These are phyloP conservation scores for Aurelia sp. DNA, from an alignment of 30 jellyfish, hydroid and myxozoan species.

Conservation along the genomic window DNA sequence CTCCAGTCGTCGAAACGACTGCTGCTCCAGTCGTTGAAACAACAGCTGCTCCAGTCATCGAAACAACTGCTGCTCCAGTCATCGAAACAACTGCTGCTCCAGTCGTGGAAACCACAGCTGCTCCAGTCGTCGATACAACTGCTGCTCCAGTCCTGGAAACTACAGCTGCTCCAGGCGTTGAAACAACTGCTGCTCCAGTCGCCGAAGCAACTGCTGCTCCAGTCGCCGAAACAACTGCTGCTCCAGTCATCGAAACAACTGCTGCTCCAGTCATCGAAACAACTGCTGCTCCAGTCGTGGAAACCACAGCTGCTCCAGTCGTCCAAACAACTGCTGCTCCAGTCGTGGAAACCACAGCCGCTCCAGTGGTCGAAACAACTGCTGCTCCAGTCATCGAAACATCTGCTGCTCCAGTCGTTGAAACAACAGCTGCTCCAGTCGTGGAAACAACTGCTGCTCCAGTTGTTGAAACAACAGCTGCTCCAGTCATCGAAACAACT, in stretches of 20 bases:
- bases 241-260: not conserved
- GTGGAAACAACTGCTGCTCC: not conserved
- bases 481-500: conserved; percentile 3
- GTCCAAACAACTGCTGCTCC: conserved; percentile 15
- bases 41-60: conserved; percentile 19
- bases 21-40: conserved; percentile 18
- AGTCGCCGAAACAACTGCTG: conserved; percentile 3
- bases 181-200: conserved; percentile 11
- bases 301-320: conserved; percentile 10
- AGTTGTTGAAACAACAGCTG: conserved; percentile 4
- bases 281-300: not conserved
- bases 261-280: conserved; percentile 31
- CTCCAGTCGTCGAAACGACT: not conserved
- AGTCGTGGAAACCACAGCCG: conserved; percentile 5
- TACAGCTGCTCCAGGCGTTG: conserved; percentile 7
- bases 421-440: conserved; percentile 4
- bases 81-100: conserved; percentile 9
- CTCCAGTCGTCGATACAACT: not conserved
- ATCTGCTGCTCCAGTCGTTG: not conserved
- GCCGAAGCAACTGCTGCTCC: conserved; percentile 10
- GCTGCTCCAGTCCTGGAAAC: conserved; percentile 12
- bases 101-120: conserved; percentile 1
- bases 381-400: conserved; percentile 41
- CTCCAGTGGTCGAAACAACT: conserved; percentile 30
- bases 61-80: conserved; percentile 13